These are phyloP conservation scores for Piscicola geometra DNA, from an alignment of 2,888 invertebrate genomes.

Conservation along the genomic window DNA sequence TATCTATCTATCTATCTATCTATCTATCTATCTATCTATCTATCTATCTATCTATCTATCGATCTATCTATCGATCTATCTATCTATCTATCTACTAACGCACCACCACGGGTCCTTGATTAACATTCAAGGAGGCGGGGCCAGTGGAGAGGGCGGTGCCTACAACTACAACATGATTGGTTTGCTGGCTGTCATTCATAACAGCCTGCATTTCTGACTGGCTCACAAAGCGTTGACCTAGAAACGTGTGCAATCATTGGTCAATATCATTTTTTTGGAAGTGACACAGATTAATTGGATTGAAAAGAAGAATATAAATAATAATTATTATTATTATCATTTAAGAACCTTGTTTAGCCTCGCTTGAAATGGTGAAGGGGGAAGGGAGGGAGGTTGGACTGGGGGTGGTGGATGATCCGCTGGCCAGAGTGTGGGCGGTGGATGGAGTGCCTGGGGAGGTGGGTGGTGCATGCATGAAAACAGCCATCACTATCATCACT, in stretches of 20 bases:
- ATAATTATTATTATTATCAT: too few relatives aligned
- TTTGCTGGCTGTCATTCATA: constrained; percentile 23
- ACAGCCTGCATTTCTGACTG: constrained; percentile 26
- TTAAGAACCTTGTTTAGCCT: background rate
- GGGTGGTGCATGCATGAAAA: too few relatives aligned
- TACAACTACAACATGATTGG: constrained; percentile 92
- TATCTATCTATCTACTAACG: constrained; percentile 18
- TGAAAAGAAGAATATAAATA: too few relatives aligned
- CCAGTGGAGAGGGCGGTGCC: constrained; percentile 86
- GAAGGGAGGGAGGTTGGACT: background rate
- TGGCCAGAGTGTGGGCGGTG: too few relatives aligned
- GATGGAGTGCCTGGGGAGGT: too few relatives aligned
- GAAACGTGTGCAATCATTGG: background rate
- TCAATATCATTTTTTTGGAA: background rate
- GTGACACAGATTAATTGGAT: too few relatives aligned
- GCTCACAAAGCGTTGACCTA: constrained; percentile 8
- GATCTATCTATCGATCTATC: constrained; percentile 5
- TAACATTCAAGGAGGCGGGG: constrained; percentile 63
- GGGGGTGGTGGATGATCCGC: background rate
- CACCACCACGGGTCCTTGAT: constrained; percentile 83
- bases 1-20: too few relatives aligned
- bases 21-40: too few relatives aligned
- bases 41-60: too few relatives aligned
- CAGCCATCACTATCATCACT: too few relatives aligned
- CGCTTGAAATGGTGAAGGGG: background rate